phyloP scores from a whole-genome alignment of 2,888 invertebrate species.

The Acanthosepion pharaonis region DNA sequence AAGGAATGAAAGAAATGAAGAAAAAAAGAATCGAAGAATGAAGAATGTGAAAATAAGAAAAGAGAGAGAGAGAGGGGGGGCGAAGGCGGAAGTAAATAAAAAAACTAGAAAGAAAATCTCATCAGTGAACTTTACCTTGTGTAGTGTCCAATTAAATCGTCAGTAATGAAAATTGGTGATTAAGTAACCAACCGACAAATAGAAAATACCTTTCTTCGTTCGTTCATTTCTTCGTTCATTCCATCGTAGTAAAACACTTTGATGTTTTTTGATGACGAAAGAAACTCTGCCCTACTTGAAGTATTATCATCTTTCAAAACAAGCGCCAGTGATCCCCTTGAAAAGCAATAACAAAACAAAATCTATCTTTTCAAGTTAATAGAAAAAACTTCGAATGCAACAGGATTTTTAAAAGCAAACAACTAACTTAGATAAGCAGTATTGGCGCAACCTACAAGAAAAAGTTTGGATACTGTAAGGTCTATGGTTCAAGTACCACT shows the following conservation, averaged over 20 bases:
- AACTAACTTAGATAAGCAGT: background rate
- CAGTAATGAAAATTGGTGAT: background rate
- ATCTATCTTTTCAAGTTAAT: background rate
- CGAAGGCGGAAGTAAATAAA: background rate
- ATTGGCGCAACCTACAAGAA: background rate
- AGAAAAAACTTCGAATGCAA: background rate
- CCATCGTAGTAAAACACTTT: background rate
- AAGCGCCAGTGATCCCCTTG: background rate
- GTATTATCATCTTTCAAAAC: background rate
- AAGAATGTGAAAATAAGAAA: background rate
- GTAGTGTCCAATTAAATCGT: background rate
- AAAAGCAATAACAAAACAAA: background rate
- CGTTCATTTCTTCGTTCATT: background rate
- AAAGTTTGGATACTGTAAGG: no score
- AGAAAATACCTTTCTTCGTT: background rate
- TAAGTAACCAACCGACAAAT: background rate
- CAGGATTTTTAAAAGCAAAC: background rate
- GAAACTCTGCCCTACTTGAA: background rate
- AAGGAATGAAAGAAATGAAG: no score
- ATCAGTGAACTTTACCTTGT: background rate
- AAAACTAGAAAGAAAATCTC: background rate
- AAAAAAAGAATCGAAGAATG: no score
- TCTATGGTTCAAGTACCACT: no score
- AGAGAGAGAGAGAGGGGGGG: background rate
- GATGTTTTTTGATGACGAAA: background rate